Conservation (phyloP, 2,113 vertebrate genomes). For the Atrichornis clamosus region DNA sequence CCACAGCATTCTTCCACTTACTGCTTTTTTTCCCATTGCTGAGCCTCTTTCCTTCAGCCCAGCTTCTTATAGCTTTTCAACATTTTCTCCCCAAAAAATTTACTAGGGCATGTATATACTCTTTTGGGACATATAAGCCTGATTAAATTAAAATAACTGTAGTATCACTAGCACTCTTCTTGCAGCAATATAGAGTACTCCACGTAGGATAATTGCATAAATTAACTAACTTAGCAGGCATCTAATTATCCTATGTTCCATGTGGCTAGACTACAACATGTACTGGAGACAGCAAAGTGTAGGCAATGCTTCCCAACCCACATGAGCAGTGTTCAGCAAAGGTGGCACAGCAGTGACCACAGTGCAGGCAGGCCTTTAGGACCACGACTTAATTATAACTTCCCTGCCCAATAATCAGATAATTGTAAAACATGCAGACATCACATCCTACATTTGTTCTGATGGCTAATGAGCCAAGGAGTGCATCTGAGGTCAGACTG, state of each 20-base stretch:
- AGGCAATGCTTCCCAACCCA: background rate
- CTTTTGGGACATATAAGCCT: background rate
- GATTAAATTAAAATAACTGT: background rate
- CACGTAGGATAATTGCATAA: background rate
- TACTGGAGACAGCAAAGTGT: background rate
- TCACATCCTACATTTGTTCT: background rate
- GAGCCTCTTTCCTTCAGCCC: background rate
- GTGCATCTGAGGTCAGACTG: background rate
- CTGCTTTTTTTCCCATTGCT: background rate
- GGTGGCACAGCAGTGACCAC: background rate
- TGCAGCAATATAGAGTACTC: background rate
- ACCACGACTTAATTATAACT: background rate
- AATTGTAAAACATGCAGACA: background rate
- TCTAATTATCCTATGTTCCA: background rate
- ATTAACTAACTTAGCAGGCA: background rate
- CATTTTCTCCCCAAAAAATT: background rate
- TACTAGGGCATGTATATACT: background rate
- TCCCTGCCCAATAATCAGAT: background rate
- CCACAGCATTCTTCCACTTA: background rate
- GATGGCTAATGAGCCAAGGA: background rate
- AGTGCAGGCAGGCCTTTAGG: background rate
- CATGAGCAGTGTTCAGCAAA: background rate
- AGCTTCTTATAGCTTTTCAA: background rate
- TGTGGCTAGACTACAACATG: background rate
- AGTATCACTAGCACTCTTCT: background rate